Evolutionary conservation across 2,888 invertebrate genomes (phyloP), one percentile per base, ranked within the genome.

Genomic region (Sarcophaga subvicina): DNA sequence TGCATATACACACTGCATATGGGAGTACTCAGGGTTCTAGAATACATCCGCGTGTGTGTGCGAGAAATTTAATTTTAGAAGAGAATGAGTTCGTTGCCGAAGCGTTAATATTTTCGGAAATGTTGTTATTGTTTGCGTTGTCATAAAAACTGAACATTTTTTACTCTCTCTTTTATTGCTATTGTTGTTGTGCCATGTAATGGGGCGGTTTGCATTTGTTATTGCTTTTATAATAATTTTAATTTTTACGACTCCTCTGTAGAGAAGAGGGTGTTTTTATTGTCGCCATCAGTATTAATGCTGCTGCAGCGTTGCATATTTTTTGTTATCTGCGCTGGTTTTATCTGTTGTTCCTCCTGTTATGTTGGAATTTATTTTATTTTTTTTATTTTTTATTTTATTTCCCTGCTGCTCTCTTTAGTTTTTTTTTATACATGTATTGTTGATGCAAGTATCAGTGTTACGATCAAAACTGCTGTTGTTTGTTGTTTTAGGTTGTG

Each of bases 81-180:
- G 37, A 37, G 10, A 37, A 10, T 10, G 37, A 37, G 37, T 10
- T 37, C 2, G 54, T 67, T 14, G 60, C 75, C 25, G 49, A 77
- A 76, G 86, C 79, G 86, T 86, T 86, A 14, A 45, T 78, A 78
- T 73, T 47, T 79, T 71, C 54, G 60, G 14, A 79, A 71, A 66
- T 70, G 45, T 54, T 77, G 45, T 49, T 60, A 6, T 59, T 47
- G 69, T 17, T 54, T 72, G 59, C 60, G 8, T 37, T 17, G 2
- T 59, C 80, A 72, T 73, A 83, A 86, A 80, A 71, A 25, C 22
- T 0, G 11, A 25, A 12, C 4, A 64, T 37, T 47, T 71, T 47
- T 11, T 10, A 60, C 4, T 76, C 60, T 66, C 25, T 73, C 72
- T 14, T 67, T 71, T n/a, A 70, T 80, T 80, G 37, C 54, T 54